Conservation (phyloP, 2,113 vertebrate species). For the Perca schrenkii region DNA sequence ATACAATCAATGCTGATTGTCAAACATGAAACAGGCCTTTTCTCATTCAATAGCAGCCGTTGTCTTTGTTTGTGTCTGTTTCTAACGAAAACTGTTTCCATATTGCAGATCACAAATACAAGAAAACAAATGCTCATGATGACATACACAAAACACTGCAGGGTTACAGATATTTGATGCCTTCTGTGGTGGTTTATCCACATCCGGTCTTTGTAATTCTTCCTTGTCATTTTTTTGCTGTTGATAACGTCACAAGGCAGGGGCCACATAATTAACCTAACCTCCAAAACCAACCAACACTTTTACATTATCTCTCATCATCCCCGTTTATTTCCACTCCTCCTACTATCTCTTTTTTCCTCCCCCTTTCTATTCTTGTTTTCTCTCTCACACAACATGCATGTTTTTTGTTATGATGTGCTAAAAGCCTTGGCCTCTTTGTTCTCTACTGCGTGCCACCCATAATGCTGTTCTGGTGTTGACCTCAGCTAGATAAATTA, state of each 20-base stretch:
- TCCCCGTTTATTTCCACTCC: conserved; percentile 19
- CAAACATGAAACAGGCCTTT: background rate
- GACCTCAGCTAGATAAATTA: conserved; percentile 71
- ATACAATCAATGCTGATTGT: background rate
- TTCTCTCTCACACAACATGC: conserved; percentile 2
- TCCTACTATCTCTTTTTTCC: conserved; percentile 3
- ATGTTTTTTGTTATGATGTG: conserved; percentile 10
- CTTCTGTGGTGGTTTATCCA: conserved; percentile 18
- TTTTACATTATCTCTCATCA: conserved; percentile 44
- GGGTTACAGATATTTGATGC: background rate
- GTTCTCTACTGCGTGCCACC: conserved; percentile 50
- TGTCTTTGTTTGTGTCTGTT: background rate
- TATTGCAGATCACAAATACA: background rate
- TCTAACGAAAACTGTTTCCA: background rate
- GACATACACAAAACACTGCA: conserved; percentile 6
- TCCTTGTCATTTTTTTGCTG: conserved; percentile 37
- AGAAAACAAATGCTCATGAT: conserved; percentile 5
- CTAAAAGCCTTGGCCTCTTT: conserved; percentile 59
- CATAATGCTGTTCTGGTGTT: conserved; percentile 57
- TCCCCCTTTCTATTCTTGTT: background rate
- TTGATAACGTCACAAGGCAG: conserved; percentile 15
- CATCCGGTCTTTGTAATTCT: background rate
- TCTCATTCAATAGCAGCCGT: background rate
- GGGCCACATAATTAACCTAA: conserved; percentile 56
- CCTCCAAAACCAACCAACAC: conserved; percentile 19